Evolutionary conservation across 2,888 invertebrate genomes (phyloP).

Genomic region (Drosophila lutescens): DNA sequence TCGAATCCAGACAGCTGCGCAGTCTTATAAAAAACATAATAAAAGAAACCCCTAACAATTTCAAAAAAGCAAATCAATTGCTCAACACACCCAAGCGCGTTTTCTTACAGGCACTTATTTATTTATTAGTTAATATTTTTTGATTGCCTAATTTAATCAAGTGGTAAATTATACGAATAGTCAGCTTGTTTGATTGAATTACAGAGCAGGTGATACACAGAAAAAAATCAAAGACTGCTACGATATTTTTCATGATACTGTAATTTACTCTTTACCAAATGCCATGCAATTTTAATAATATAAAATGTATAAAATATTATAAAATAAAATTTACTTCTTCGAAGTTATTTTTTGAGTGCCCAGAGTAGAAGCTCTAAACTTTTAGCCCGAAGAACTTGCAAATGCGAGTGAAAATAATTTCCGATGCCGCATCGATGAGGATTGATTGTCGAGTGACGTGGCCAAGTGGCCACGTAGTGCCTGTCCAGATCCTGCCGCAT

Average conservation of each 20-base stretch:
- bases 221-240: not conserved
- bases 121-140: conserved; percentile 19
- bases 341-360: not conserved
- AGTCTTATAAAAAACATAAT: conserved; percentile 2
- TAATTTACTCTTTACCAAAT: too few species aligned
- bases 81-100: conserved; percentile 13
- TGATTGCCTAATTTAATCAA: conserved; percentile 48
- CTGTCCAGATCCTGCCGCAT: not conserved
- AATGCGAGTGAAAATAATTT: conserved; percentile 39
- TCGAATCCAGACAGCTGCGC: conserved; percentile 8
- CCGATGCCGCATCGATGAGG: conserved; percentile 21
- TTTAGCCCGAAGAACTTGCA: conserved; percentile 23
- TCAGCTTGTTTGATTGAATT: conserved; percentile 47
- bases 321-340: too few species aligned
- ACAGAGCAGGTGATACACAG: conserved; percentile 15
- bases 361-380: not conserved
- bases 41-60: not conserved
- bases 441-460: conserved; percentile 47
- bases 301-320: too few species aligned
- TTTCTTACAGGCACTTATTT: conserved; percentile 18
- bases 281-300: too few species aligned
- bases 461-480: conserved; percentile 40
- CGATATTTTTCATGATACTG: too few species aligned
- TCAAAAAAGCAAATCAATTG: conserved; percentile 49
- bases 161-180: conserved; percentile 43